phyloP scores from a whole-genome alignment of 2,797 vertebrate species.

The Malacoctenus gilli region DNA sequence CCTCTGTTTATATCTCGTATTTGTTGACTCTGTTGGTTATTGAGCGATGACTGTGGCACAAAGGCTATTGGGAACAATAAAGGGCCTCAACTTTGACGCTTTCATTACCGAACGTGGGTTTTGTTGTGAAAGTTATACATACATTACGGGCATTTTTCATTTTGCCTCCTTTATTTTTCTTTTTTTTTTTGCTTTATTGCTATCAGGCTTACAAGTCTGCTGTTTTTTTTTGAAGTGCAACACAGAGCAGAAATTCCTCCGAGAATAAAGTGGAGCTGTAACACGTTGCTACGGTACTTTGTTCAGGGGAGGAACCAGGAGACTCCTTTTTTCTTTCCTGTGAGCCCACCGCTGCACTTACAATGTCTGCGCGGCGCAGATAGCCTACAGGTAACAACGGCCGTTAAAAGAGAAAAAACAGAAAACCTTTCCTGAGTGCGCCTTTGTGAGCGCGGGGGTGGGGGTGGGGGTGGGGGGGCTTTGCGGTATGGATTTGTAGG shows the following conservation, averaged over 20 bases:
- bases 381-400: constrained; percentile 72
- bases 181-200: constrained; percentile 56
- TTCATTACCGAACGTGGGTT: constrained; percentile 73
- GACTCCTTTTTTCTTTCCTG: constrained; percentile 58
- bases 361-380: constrained; percentile 65
- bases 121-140: constrained; percentile 74
- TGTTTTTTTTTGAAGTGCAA: constrained; percentile 65
- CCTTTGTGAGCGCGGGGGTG: constrained; percentile 50
- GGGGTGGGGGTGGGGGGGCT: constrained; percentile 52
- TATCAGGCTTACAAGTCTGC: constrained; percentile 61
- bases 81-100: constrained; percentile 68
- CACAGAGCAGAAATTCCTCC: constrained; percentile 57
- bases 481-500: constrained; percentile 68
- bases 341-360: constrained; percentile 53
- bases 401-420: constrained; percentile 29
- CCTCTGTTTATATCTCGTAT: constrained; percentile 73
- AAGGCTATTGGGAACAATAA: constrained; percentile 71
- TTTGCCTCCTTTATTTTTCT: constrained; percentile 19
- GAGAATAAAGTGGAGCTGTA: constrained; percentile 65
- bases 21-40: constrained; percentile 80
- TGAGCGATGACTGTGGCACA: constrained; percentile 70
- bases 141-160: constrained; percentile 69
- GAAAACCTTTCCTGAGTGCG: constrained; percentile 32
- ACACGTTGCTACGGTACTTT: constrained; percentile 51
- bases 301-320: constrained; percentile 58